Percentiles rank a stretch among this genome's conserved stretches.
Conservation (phyloP, 2,888 invertebrate genomes). For the Carterocephalus palaemon region DNA sequence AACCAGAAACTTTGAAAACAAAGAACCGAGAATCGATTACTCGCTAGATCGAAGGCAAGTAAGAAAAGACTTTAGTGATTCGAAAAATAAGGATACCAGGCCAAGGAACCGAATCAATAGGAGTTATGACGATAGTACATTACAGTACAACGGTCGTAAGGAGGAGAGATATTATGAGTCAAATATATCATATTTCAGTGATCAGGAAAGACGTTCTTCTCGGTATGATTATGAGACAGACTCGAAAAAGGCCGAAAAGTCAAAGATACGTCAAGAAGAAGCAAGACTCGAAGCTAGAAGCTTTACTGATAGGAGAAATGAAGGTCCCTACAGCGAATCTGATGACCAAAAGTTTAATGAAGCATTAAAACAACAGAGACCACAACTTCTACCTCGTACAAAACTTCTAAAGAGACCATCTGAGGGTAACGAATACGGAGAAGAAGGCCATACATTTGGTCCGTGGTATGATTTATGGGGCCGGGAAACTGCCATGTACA, state of each 20-base stretch:
- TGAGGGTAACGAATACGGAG: constrained; percentile 70
- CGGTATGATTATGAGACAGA: constrained; percentile 74
- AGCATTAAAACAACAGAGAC: constrained; percentile 71
- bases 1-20: constrained; percentile 48
- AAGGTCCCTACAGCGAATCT: constrained; percentile 71
- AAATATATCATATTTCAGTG: constrained; percentile 72
- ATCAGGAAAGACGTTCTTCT: constrained; percentile 62
- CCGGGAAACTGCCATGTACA: constrained; percentile 82
- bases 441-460: constrained; percentile 86
- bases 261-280: constrained; percentile 72
- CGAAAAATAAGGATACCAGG: constrained; percentile 55
- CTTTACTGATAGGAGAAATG: constrained; percentile 60
- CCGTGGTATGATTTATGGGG: constrained; percentile 95
- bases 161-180: constrained; percentile 70
- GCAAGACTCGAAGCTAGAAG: constrained; percentile 67
- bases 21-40: constrained; percentile 70
- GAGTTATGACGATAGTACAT: constrained; percentile 70
- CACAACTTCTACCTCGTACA: constrained; percentile 83
- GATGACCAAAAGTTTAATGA: constrained; percentile 79
- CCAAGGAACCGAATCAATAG: constrained; percentile 55
- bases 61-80: constrained; percentile 60
- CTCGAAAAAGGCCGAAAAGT: constrained; percentile 75
- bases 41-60: constrained; percentile 65
- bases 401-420: constrained; percentile 81
- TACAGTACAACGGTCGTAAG: constrained; percentile 62